Evolutionary conservation across 2,888 invertebrate genomes (phyloP), one percentile per base, ranked within the genome.

Genomic region (Amiota minor): DNA sequence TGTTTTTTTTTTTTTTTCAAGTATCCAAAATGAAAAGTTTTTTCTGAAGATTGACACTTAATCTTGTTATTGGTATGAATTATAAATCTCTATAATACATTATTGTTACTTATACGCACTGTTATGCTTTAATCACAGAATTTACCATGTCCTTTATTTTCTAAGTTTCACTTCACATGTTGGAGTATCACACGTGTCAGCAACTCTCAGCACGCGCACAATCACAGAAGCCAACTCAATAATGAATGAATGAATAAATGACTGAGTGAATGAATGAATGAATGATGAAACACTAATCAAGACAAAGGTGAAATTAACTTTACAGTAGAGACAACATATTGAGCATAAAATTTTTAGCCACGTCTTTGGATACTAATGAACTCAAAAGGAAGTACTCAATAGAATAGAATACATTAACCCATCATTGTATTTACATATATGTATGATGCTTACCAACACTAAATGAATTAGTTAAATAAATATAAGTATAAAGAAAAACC

Each of bases 131-230:
- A 59, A 59, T 59, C 59, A 59, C 18, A 18, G 59, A 59, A 35
- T 2, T 6, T 35, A 6, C 35, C 35, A 2, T 6, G 2, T 35
- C 35, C 6, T 35, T 6, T 6, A 35, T 35, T 35, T 35, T 35
- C 35, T 4, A 6, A 2, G 6, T 8, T 6, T 35, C 35, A 35
- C 35, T 35, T 35, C 6, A 35, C 6, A 35, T 35, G 6, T 35
- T 35, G 2, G 6, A n/a, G 23, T 20, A 18, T 14, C 70, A 53
- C 73, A 70, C 70, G 70, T 70, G 61, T 70, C 70, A 70, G 77
- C 55, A 71, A 71, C 59, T 62, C 71, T 62, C 61, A 12, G 11
- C 50, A 69, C 69, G 55, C 69, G 35, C 69, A 35, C 55, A 69
- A 69, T 23, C 50, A 53, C 69, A 69, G 0, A 59, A 59, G 20